A percentile compares a stretch with the other conserved stretches of the same genome.
phyloP scores from a whole-genome alignment of 2,888 invertebrate species.

The Cataglyphis rosenhaueri region DNA sequence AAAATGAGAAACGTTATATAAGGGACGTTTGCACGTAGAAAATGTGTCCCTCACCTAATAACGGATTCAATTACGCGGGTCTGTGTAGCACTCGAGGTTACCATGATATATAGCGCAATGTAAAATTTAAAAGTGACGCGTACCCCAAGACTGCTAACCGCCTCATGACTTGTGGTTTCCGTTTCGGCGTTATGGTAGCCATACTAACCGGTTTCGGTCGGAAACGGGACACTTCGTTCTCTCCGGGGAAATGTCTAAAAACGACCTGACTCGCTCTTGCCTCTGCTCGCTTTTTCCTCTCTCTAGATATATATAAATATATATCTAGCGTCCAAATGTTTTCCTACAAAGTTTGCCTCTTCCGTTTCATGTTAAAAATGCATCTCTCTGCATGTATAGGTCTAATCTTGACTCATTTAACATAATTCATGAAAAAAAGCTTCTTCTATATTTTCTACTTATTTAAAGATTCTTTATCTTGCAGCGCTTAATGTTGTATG shows the following conservation, averaged over 20 bases:
- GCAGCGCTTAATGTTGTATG: neutral
- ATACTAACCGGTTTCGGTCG: slow-evolving; percentile 49
- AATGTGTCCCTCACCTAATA: slow-evolving; percentile 54
- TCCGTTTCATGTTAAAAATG: slow-evolving; percentile 59
- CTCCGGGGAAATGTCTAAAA: slow-evolving; percentile 68
- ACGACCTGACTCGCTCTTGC: slow-evolving; percentile 55
- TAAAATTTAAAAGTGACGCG: slow-evolving; percentile 59
- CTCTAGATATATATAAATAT: neutral
- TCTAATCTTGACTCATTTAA: slow-evolving; percentile 63
- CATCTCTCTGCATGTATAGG: slow-evolving; percentile 46
- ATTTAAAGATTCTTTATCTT: neutral
- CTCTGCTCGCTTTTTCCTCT: slow-evolving; percentile 25
- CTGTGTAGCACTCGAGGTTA: slow-evolving; percentile 39
- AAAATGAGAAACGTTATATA: slow-evolving; percentile 42
- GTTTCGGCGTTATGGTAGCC: slow-evolving; percentile 39
- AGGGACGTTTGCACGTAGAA: slow-evolving; percentile 23
- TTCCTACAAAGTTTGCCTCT: slow-evolving; percentile 9
- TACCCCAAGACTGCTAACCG: slow-evolving; percentile 45
- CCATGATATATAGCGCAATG: slow-evolving; percentile 56
- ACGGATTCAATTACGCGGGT: slow-evolving; percentile 58
- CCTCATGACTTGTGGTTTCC: slow-evolving; percentile 58
- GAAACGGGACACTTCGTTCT: slow-evolving; percentile 59
- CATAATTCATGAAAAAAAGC: slow-evolving; percentile 42
- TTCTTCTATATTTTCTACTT: slow-evolving; percentile 14
- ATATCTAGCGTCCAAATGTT: slow-evolving; percentile 50